phyloP scores from a whole-genome alignment of 2,888 invertebrate species.

The Morpho helenor region DNA sequence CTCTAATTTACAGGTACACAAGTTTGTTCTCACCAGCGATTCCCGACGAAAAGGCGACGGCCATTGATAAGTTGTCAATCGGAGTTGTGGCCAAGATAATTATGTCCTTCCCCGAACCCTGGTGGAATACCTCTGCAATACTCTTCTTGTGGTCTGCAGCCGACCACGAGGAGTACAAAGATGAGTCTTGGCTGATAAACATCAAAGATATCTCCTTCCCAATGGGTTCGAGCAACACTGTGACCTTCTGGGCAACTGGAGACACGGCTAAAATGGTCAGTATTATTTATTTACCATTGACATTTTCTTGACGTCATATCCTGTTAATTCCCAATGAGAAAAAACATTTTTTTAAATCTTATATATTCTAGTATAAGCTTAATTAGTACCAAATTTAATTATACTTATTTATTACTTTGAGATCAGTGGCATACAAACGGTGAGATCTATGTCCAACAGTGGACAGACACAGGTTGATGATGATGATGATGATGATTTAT shows the following conservation, averaged over 20 bases:
- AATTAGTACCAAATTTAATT: neutral
- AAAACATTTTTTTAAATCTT: neutral
- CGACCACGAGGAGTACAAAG: slow-evolving; percentile 25
- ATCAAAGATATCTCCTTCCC: slow-evolving; percentile 38
- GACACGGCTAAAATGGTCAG: slow-evolving; percentile 28
- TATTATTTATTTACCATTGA: neutral
- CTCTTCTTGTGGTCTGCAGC: slow-evolving; percentile 38
- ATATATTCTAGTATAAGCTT: neutral
- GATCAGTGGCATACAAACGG: neutral
- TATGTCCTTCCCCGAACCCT: slow-evolving; percentile 78
- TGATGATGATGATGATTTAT: no score
- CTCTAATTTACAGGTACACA: slow-evolving; percentile 40
- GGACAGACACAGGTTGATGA: no score
- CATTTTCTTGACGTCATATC: no score
- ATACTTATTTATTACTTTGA: neutral
- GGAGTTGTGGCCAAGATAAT: slow-evolving; percentile 84
- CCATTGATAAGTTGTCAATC: slow-evolving; percentile 79
- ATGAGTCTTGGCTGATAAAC: slow-evolving; percentile 35
- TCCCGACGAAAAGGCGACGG: slow-evolving; percentile 67
- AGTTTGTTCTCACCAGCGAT: slow-evolving; percentile 77
- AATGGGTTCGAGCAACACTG: slow-evolving; percentile 26
- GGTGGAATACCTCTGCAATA: slow-evolving; percentile 70
- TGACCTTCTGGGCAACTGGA: slow-evolving; percentile 34
- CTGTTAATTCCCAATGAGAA: no score
- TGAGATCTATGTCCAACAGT: no score